Evolutionary conservation across 2,888 invertebrate genomes (phyloP).

Genomic region (Drosophila austrosaltans): DNA sequence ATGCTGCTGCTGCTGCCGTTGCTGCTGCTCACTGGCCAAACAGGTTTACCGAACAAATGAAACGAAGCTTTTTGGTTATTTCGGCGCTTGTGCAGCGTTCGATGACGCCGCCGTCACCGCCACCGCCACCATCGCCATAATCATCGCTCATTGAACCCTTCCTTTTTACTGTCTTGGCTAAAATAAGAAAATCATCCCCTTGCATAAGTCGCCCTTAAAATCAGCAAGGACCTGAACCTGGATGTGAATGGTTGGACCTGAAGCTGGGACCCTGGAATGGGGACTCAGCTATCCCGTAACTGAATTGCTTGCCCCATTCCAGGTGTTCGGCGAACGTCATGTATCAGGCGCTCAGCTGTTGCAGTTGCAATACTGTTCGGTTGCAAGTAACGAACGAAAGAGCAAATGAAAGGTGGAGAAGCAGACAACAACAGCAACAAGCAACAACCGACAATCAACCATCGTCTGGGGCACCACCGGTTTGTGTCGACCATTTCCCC

Average conservation of each 20-base stretch:
- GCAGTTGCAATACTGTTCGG: constrained; percentile 34
- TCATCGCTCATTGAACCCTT: constrained; percentile 25
- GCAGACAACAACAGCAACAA: constrained; percentile 11
- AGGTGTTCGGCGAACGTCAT: constrained; percentile 76
- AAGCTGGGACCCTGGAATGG: background rate
- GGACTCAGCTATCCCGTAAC: constrained; percentile 64
- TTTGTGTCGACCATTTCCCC: constrained; percentile 31
- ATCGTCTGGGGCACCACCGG: constrained; percentile 37
- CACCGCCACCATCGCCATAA: constrained; percentile 17
- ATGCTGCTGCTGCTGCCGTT: constrained; percentile 58
- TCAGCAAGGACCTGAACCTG: constrained; percentile 13
- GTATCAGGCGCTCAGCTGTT: constrained; percentile 75
- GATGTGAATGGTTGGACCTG: background rate
- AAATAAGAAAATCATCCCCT: constrained; percentile 35
- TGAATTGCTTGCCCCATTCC: constrained; percentile 76
- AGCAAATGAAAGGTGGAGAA: constrained; percentile 35
- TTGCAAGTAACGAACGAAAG: constrained; percentile 20
- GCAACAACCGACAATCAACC: constrained; percentile 13
- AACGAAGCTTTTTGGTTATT: constrained; percentile 46
- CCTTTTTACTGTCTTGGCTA: constrained; percentile 21
- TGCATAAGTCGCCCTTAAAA: constrained; percentile 39
- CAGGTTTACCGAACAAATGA: constrained; percentile 57
- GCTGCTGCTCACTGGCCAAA: constrained; percentile 48
- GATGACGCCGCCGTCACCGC: no score
- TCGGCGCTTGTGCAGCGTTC: constrained; percentile 30